phyloP scores from a whole-genome alignment of 2,797 vertebrate species.

The Silurus lanzhouensis region DNA sequence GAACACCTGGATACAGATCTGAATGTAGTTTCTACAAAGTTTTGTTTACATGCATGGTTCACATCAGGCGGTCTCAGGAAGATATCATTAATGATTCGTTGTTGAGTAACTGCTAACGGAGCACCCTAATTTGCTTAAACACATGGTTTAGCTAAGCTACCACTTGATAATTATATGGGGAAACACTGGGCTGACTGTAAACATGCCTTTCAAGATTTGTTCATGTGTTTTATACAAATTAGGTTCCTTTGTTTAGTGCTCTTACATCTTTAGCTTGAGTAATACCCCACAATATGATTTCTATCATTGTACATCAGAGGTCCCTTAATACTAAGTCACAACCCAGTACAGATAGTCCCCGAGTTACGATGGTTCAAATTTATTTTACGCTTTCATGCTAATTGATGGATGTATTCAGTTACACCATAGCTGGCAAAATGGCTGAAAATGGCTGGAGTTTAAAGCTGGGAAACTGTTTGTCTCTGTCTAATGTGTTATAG shows the following conservation, averaged over 20 bases:
- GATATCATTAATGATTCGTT: slow-evolving; percentile 43
- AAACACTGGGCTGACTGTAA: slow-evolving; percentile 35
- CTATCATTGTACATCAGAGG: too few species aligned
- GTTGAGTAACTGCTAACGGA: slow-evolving; percentile 35
- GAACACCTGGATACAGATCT: too few species aligned
- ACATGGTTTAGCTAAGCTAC: slow-evolving; percentile 17
- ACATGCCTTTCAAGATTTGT: slow-evolving; percentile 33
- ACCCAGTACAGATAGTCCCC: too few species aligned
- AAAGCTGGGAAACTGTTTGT: neutral
- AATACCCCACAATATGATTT: too few species aligned
- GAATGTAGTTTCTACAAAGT: neutral
- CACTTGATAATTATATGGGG: slow-evolving; percentile 38
- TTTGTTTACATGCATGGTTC: neutral
- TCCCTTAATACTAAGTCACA: too few species aligned
- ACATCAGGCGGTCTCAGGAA: neutral
- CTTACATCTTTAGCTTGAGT: neutral
- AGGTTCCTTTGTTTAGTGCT: neutral
- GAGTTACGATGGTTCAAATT: too few species aligned
- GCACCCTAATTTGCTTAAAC: too few species aligned
- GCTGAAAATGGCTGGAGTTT: neutral
- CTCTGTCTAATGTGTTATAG: neutral
- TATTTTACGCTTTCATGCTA: too few species aligned
- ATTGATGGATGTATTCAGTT: neutral
- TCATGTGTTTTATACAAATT: slow-evolving; percentile 26
- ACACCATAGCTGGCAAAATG: neutral